Percentiles rank a stretch among this genome's conserved stretches.
These are phyloP conservation scores for Strix aluco DNA, from an alignment of 2,113 vertebrate genomes.

Conservation along the genomic window DNA sequence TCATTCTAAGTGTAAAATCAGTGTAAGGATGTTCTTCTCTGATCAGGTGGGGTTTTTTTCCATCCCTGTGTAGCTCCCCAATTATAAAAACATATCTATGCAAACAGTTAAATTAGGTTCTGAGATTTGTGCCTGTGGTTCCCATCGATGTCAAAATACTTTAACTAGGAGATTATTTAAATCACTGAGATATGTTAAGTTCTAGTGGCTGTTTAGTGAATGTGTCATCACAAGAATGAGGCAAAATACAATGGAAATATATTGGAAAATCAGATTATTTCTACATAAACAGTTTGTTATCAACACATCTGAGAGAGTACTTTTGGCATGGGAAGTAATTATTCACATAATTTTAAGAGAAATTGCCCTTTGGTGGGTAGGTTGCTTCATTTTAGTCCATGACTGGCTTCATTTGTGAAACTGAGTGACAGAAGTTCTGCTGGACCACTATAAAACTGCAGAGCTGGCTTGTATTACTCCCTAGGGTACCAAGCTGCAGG, in stretches of 20 bases:
- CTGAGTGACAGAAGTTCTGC: background rate
- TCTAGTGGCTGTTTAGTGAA: background rate
- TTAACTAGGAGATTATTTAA: background rate
- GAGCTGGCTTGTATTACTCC: background rate
- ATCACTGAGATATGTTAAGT: background rate
- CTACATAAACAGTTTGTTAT: background rate
- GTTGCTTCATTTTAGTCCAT: background rate
- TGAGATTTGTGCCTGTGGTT: background rate
- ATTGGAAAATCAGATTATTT: background rate
- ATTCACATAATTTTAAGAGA: background rate
- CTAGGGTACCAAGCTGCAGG: background rate
- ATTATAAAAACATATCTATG: background rate
- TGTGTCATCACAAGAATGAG: background rate
- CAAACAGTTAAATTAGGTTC: background rate
- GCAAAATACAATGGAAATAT: background rate
- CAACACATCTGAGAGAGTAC: background rate
- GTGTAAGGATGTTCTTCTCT: background rate
- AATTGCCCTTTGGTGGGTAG: background rate
- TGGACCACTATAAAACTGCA: rapidly evolving
- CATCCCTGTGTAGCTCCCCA: background rate
- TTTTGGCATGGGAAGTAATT: background rate
- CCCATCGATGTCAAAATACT: background rate
- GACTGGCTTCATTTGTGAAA: background rate
- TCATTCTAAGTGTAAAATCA: background rate
- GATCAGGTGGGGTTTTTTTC: background rate